Evolutionary conservation across 2,888 invertebrate species (phyloP), one percentile per base, ranked within the genome.

Genomic region (Pseudococcus jackbeardsleyi): DNA sequence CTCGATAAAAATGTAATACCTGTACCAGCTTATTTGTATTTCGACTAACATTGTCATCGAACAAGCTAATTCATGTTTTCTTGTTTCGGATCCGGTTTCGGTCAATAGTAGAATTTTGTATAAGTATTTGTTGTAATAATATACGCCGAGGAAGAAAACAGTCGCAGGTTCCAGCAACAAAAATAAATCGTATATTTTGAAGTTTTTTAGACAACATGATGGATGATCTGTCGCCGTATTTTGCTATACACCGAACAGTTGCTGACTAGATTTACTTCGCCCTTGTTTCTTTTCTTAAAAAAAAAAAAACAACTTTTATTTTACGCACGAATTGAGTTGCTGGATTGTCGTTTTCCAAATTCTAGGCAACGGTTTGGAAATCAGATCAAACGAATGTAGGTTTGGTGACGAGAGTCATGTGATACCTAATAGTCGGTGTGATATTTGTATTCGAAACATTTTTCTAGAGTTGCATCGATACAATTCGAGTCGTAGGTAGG

Each of bases 111-210:
- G n/a, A 59, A 19, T 19, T 59, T 59, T n/a, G 59, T 59, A 59
- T 59, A 50, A 4, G 50, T 50, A 50, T 59, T n/a, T 7, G n/a
- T 59, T 59, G n/a, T 59, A n/a, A 59, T 72, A 72, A 33, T 22
- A 72, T 26, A 26, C 42, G 33, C 72, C 33, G 72, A 12, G 33
- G 19, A 9, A 72, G 12, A 26, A 72, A 72, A 72, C 0, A 33
- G 26, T 22, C 22, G 72, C 72, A 72, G 22, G 33, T 72, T 12
- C 33, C 26, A 22, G 22, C 33, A 1, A 72, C 59, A n/a, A 59
- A 59, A 46, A 86, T 86, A 86, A 86, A 86, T 86, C 86, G 59
- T 86, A 86, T 68, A 68, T 68, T 68, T 68, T 68, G 68, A 68
- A 68, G 68, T 26, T 68, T 68, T 6, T 68, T 68, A 26, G 26